Conservation (phyloP, 2,888 invertebrate genomes). For the Synanthedon andrenaeformis region DNA sequence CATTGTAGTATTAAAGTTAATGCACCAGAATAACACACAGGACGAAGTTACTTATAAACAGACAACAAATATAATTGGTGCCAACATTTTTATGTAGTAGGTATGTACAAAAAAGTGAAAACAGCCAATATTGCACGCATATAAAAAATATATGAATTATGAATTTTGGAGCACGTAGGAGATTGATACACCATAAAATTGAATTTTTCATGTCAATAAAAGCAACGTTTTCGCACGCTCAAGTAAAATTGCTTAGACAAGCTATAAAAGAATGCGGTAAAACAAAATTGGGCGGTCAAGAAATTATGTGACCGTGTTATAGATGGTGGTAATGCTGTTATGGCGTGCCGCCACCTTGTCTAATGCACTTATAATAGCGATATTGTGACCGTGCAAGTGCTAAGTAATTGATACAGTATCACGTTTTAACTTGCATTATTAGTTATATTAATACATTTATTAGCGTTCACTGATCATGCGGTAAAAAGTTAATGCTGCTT, state of each 20-base stretch:
- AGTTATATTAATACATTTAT: slow-evolving; percentile 26
- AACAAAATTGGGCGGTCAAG: slow-evolving; percentile 52
- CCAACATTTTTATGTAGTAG: too few relatives aligned
- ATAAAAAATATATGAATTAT: too few relatives aligned
- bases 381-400: slow-evolving; percentile 49
- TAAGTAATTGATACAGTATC: slow-evolving; percentile 63
- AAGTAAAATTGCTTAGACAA: slow-evolving; percentile 33
- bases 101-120: too few relatives aligned
- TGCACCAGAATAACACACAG: too few relatives aligned
- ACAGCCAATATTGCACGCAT: too few relatives aligned
- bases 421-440: slow-evolving; percentile 25
- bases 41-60: too few relatives aligned
- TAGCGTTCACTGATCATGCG: not conserved
- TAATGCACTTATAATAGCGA: slow-evolving; percentile 63
- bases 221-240: slow-evolving; percentile 46
- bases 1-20: too few relatives aligned
- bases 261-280: slow-evolving; percentile 39
- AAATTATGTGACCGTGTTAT: slow-evolving; percentile 66
- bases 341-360: slow-evolving; percentile 57
- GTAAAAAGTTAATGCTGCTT: not conserved
- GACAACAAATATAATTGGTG: too few relatives aligned
- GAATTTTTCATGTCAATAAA: slow-evolving; percentile 27
- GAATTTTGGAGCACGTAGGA: too few relatives aligned
- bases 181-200: slow-evolving; percentile 16
- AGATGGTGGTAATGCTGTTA: slow-evolving; percentile 51